Evolutionary conservation across 2,113 vertebrate species (phyloP).

Genomic region (Elaphurus davidianus): DNA sequence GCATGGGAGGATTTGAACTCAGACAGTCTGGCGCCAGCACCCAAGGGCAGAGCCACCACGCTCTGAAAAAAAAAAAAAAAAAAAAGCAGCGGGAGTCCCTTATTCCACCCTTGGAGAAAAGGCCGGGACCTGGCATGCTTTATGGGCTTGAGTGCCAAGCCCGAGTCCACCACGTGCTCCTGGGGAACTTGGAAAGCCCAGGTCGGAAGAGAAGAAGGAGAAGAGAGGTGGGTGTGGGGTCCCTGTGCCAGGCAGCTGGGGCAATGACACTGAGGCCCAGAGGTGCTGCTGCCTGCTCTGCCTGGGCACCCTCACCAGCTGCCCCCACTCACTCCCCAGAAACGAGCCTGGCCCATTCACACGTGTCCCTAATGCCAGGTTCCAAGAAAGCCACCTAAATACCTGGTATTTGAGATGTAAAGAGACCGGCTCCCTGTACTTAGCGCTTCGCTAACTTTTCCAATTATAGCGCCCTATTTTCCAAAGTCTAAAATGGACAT

Average conservation of each 20-base stretch:
- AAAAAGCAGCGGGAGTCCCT: background rate
- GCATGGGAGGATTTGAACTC: conserved; percentile 37
- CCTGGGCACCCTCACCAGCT: background rate
- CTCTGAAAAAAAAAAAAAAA: background rate
- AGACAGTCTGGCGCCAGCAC: background rate
- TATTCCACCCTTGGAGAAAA: background rate
- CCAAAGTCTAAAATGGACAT: conserved; percentile 77
- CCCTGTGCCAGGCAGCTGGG: background rate
- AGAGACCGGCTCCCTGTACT: conserved; percentile 73
- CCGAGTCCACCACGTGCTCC: background rate
- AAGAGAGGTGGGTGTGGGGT: background rate
- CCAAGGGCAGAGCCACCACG: background rate
- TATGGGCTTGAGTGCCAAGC: background rate
- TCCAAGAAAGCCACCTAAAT: conserved; percentile 79
- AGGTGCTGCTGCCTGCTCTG: background rate
- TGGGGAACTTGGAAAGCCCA: background rate
- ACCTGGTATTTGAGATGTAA: conserved; percentile 80
- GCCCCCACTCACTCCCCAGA: conserved; percentile 37
- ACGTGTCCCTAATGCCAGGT: conserved; percentile 73
- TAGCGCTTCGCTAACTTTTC: conserved; percentile 71
- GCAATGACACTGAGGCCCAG: background rate
- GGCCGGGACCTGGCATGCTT: background rate
- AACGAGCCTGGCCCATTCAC: conserved; percentile 53
- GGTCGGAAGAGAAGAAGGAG: background rate
- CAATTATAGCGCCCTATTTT: conserved; percentile 79